Base-by-base conservation (phyloP, 35 echinoderm and acorn worm genomes). In the Diadema setosum region DNA sequence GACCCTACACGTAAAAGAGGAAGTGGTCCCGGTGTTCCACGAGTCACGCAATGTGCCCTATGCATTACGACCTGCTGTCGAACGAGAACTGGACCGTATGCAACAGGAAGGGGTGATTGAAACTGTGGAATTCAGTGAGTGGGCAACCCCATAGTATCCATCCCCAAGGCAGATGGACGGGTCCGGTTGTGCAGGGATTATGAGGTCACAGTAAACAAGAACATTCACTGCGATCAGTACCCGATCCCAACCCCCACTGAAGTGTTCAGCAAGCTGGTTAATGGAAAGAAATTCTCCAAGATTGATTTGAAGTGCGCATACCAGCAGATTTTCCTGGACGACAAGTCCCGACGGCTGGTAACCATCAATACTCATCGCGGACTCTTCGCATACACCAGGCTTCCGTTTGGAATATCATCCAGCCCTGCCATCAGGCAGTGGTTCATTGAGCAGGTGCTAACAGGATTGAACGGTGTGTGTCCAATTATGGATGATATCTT, bases 351-450 rank as follows among this genome's bases (percentile, higher is more conserved):
- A 34, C 34, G 85, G 29, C 81, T 78, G 33, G 35, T 90, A 16
- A 94, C 87, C 6, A 78, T 69, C 40, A 94, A 80, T 24, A 88
- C n/a, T n/a, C 70, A 18, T 26, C 41, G 36, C 3, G 86, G 86
- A 5, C 43, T 88, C 18, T 88, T 5, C 39, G 58, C 75, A 39
- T 89, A 73, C 8, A 88, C 82, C 20, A n/a, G 82, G 25, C 58
- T 94, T 15, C 80, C 86, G 1, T 94, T 59, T 63, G 92, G 92
- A 17, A 70, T 94, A 29, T 84, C 92, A 0, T 84, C 87, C 1
- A 64, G 86, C 5, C 92, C 86, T 27, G 87, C 29, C 18, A 84
- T 94, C 1, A 85, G 82, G 48, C 92, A 94, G 40, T 23, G 65
- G 3, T 65, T 70, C 12, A 76, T 88, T 41, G 65, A 88, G 4